Base-by-base conservation (phyloP, 2,888 invertebrate genomes). In the Metacarcinus magister region DNA sequence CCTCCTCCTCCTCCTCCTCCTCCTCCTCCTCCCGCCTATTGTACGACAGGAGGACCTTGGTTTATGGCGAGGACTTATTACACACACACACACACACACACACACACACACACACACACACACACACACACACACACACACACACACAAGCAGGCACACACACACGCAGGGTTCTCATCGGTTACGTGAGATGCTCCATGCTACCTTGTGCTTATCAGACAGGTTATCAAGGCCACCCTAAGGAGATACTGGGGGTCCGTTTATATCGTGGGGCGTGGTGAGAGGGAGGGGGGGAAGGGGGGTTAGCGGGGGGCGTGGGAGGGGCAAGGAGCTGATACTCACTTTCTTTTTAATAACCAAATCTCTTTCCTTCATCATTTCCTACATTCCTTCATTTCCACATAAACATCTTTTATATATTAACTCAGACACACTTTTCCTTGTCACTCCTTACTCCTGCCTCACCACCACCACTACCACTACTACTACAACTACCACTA, bases 61-160 rank as follows among this genome's bases (percentile, higher is more conserved):
- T 39, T 39, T 39, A 39, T 39, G 39, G 39, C 39, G 2, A 39
- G 39, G 39, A 39, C 39, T 39, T 39, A 28, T 67, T 10, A 94
- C 44, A 39, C 32, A 43, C 87, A 94, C 60, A 44, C 19, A 87
- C 60, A 94, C 46, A 94, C 93, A 93, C 93, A 93, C 93, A 93
- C 93, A 60, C 93, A 93, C 93, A 93, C 93, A 67, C 93, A 93
- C 93, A 93, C 93, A 93, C 67, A 93, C 67, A 93, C 67, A 93
- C 93, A 60, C 43, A 67, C 75, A 67, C 43, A 39, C 67, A 93
- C 67, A 67, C 67, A 67, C 93, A 67, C 93, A 93, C 93, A 54
- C 32, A 32, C 54, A 54, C 93, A 44, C 92, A 92, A n/a, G n/a
- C 92, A 16, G 2, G 4, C 28, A 92, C 91, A 32, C 43, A 43